Evolutionary conservation across 2,888 invertebrate genomes (phyloP).

Genomic region (Heliconius ethilla): DNA sequence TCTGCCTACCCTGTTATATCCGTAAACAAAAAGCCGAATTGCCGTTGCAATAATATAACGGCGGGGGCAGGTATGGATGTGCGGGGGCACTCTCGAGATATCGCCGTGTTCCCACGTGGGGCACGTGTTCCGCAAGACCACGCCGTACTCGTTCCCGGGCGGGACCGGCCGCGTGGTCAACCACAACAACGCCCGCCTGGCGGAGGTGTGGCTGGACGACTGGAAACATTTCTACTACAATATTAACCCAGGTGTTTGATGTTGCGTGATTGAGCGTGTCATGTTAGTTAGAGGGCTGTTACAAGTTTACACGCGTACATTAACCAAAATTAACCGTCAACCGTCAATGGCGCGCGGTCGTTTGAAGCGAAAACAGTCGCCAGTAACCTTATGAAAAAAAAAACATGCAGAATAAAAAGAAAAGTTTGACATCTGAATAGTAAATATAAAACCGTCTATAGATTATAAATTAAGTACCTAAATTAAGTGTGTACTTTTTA

Average conservation of each 20-base stretch:
- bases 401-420: background rate
- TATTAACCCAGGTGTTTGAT: slow-evolving; percentile 94
- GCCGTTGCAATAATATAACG: slow-evolving; percentile 33
- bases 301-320: background rate
- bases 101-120: slow-evolving; percentile 97
- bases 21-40: slow-evolving; percentile 4
- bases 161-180: slow-evolving; percentile 97
- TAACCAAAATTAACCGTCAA: background rate
- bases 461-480: background rate
- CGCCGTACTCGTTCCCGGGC: slow-evolving; percentile 99
- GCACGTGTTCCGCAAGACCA: slow-evolving; percentile 98
- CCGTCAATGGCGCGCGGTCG: background rate
- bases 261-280: slow-evolving; percentile 35
- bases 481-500: background rate
- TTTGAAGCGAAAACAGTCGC: background rate
- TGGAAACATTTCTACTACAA: slow-evolving; percentile 99
- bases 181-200: slow-evolving; percentile 99
- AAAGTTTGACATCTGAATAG: background rate
- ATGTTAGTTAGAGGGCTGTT: slow-evolving; percentile 21
- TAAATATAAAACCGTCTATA: background rate
- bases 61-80: slow-evolving; percentile 94
- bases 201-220: slow-evolving; percentile 99
- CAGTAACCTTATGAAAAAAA: background rate
- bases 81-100: slow-evolving; percentile 96
- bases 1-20: background rate